Conservation (phyloP, 1,140 invertebrate genomes). For the Nasonia vitripennis region DNA sequence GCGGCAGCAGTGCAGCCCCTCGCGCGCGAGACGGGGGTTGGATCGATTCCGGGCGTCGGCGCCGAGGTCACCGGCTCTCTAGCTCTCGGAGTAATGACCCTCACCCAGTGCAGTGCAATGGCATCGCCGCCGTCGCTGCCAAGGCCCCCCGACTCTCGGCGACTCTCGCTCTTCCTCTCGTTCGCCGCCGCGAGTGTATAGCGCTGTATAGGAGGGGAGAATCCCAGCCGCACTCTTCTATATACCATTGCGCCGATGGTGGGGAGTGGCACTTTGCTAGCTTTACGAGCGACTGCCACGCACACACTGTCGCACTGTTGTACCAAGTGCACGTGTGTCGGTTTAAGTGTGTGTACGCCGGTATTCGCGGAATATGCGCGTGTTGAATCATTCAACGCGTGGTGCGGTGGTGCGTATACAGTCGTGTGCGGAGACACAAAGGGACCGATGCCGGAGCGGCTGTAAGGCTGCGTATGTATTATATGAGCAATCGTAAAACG, state of each 20-base stretch:
- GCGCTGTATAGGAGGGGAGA: not conserved
- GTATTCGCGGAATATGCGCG: not conserved
- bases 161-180: slow-evolving; percentile 20
- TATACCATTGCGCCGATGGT: not conserved
- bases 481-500: not conserved
- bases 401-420: not conserved
- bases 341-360: not conserved
- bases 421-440: not conserved
- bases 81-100: slow-evolving; percentile 72
- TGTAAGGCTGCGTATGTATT: too few relatives aligned
- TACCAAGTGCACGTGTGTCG: not conserved
- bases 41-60: slow-evolving; percentile 75
- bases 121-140: slow-evolving; percentile 60
- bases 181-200: not conserved
- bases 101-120: slow-evolving; percentile 76
- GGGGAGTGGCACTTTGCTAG: not conserved
- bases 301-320: not conserved
- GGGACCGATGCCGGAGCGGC: not conserved
- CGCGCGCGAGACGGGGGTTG: slow-evolving; percentile 54
- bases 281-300: not conserved
- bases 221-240: not conserved
- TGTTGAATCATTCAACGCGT: slow-evolving; percentile 4
- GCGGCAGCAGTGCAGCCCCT: slow-evolving; percentile 63
- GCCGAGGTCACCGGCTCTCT: slow-evolving; percentile 74
- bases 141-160: slow-evolving; percentile 35